Percentiles rank a stretch among this genome's conserved stretches.
phyloP scores from a whole-genome alignment of 2,113 vertebrate species.

The Barnardius zonarius region DNA sequence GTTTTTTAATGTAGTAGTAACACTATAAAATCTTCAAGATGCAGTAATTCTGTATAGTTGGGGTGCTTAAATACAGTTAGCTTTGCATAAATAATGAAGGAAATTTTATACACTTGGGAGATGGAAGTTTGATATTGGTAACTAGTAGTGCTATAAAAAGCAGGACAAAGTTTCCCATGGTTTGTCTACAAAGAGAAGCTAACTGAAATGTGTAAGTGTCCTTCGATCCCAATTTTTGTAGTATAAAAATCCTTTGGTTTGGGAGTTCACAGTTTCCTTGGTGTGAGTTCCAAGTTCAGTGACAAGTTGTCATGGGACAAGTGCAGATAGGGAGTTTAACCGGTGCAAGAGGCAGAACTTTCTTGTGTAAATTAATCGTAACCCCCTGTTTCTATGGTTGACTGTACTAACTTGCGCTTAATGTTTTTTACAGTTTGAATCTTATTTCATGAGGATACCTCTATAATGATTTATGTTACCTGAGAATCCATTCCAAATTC shows the following conservation, averaged over 20 bases:
- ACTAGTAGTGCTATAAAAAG: background rate
- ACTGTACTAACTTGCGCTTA: background rate
- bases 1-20: background rate
- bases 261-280: background rate
- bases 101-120: background rate
- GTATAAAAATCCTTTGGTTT: background rate
- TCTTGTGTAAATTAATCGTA: accelerated
- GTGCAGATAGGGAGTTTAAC: background rate
- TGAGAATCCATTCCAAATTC: background rate
- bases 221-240: background rate
- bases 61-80: background rate
- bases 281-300: background rate
- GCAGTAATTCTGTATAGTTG: background rate
- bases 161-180: background rate
- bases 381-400: background rate
- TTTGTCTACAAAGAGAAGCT: background rate
- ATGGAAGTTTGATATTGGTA: background rate
- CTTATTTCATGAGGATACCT: background rate
- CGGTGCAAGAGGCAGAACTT: background rate
- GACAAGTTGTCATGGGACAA: background rate
- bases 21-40: background rate
- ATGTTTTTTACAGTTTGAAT: background rate
- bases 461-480: background rate
- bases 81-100: background rate
- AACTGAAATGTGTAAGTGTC: background rate